Evolutionary conservation across 2,797 vertebrate genomes (phyloP).

Genomic region (Pangasius macronema): DNA sequence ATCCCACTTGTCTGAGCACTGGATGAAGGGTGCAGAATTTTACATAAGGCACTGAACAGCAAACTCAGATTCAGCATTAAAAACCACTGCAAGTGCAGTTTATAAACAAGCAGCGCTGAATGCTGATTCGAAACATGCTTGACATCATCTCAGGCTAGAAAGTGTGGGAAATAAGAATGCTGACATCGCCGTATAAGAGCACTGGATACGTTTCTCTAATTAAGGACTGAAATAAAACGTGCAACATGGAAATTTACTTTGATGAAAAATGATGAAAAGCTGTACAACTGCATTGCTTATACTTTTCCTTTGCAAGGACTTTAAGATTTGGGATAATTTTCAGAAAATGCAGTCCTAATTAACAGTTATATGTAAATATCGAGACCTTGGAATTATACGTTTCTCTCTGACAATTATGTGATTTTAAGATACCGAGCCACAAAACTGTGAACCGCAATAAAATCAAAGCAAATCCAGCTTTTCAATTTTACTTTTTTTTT

Average conservation of each 20-base stretch:
- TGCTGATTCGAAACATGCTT: constrained; percentile 31
- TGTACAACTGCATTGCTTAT: not conserved
- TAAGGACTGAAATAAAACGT: constrained; percentile 4
- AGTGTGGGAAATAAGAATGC: constrained; percentile 10
- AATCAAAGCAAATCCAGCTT: not conserved
- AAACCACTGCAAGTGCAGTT: constrained; percentile 41
- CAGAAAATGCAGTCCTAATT: not conserved
- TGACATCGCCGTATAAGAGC: constrained; percentile 5
- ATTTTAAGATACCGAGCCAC: not conserved
- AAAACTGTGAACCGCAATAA: not conserved
- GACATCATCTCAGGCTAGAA: constrained; percentile 25
- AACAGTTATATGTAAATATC: not conserved
- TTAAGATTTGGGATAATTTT: not conserved
- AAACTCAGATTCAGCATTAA: constrained; percentile 38
- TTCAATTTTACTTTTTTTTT: not conserved
- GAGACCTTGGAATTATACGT: not conserved
- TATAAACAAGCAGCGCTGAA: constrained; percentile 29
- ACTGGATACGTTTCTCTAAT: constrained; percentile 24
- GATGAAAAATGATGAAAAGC: constrained; percentile 25
- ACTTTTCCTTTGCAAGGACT: not conserved
- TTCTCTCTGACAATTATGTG: not conserved
- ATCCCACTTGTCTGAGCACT: constrained; percentile 65
- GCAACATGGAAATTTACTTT: constrained; percentile 2
- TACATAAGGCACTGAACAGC: constrained; percentile 24
- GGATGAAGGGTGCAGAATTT: constrained; percentile 39